Evolutionary conservation across 2,113 vertebrate species (phyloP), one percentile per base, ranked within the genome.

Genomic region (Grallaria varia): DNA sequence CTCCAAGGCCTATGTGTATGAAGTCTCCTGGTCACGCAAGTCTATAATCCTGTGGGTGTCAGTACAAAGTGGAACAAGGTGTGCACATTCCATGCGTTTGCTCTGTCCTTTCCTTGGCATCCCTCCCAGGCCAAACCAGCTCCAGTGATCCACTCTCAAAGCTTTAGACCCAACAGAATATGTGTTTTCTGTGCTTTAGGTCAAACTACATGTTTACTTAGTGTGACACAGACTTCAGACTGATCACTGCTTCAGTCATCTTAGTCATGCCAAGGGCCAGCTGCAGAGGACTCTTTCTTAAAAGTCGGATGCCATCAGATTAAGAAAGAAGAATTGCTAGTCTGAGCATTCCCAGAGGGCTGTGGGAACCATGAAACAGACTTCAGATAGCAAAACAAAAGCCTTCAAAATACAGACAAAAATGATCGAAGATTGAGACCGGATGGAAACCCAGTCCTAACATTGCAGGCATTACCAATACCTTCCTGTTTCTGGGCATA

Each of bases 1-100:
- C 27, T 87, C 60, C 49, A 85, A 64, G 9, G 6, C 12, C 28
- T 21, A 3, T 0, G 0, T 35, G 25, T 67, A 14, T 76, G 62
- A 83, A 73, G 25, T 24, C 58, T 76, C 23, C 35, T 23, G 7
- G 9, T 12, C 47, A n/a, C 6, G 2, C 25, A 90, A 58, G 12
- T 16, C n/a, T 73, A 12, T n/a, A 69, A 76, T 19, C n/a, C 45
- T 21, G 4, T 1, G 19, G 24, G 11, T 62, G 45, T 18, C 28
- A 19, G 37, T 1, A 47, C 45, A 73, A 47, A 3, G 5, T 33
- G 9, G 28, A 84, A n/a, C 3, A 8, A 55, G 9, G 25, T 31
- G 12, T 28, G 44, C 27, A 27, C 25, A 39, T 60, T 50, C 30
- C 28, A 2, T 33, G 8, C 21, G 23, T 49, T 42, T 74, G 30